Base-by-base conservation (phyloP, 2,113 vertebrate species). In the Columba janthina region DNA sequence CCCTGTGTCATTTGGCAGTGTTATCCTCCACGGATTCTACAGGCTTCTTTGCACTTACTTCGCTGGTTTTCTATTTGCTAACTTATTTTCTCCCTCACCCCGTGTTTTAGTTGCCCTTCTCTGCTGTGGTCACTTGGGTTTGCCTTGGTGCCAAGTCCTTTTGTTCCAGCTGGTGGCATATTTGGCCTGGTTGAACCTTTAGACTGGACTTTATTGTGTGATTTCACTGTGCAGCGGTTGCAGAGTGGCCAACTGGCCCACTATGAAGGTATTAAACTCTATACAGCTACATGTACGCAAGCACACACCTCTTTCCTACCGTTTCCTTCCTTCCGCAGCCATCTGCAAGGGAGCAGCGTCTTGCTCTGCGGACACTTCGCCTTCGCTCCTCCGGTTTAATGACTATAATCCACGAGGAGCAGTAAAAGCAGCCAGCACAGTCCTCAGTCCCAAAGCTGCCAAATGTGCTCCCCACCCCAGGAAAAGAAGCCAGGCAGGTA, bases 111-210 rank as follows among this genome's bases (percentile, higher is more conserved):
- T 95, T 95, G 80, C 61, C 90, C 86, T 92, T 89, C 77, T 90
- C 57, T 5, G 24, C 62, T 54, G 73, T 85, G 90, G 88, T 97
- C 90, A 79, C 66, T 84, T 85, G 66, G 36, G 80, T 76, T 82
- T 96, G 93, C 88, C 54, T 89, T 93, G 79, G 54, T 94, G 94
- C 88, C 90, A 96, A 93, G 82, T 87, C 73, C 62, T 92, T 95
- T 93, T 92, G 92, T 90, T 96, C 50, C 83, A 85, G 53, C 64
- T 79, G 83, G 90, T 94, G 90, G 88, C 81, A 93, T 95, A 5
- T 78, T 89, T 92, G 94, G 90, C 86, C 76, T 51, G 57, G 72
- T 61, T 88, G 57, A 93, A 92, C 76, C 40, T 78, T 78, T 81
- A 75, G 28, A 72, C 48, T 70, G 84, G 64, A 89, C 89, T 95